phyloP scores from a whole-genome alignment of 2,888 invertebrate species.

The Melanargia galathea region DNA sequence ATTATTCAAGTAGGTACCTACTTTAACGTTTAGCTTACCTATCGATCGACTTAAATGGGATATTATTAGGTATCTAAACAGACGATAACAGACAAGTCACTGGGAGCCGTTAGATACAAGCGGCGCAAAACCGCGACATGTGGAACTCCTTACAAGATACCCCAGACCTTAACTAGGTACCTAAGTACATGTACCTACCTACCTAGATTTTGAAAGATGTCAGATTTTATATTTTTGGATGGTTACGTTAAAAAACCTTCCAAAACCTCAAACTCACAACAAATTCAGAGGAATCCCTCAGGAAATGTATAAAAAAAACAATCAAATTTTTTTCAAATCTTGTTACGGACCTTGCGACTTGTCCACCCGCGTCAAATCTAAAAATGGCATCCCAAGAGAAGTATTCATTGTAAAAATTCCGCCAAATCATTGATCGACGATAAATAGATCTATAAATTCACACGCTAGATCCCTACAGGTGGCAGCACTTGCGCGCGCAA shows the following conservation, averaged over 20 bases:
- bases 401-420: slow-evolving; percentile 61
- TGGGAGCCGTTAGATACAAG: too few relatives aligned
- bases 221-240: too few relatives aligned
- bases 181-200: too few relatives aligned
- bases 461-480: slow-evolving; percentile 66
- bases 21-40: too few relatives aligned
- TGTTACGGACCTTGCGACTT: slow-evolving; percentile 14
- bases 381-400: slow-evolving; percentile 60
- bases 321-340: background rate
- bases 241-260: background rate
- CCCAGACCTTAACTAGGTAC: too few relatives aligned
- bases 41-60: too few relatives aligned
- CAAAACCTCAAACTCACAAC: background rate
- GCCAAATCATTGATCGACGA: slow-evolving; percentile 75
- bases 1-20: too few relatives aligned
- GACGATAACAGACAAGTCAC: too few relatives aligned
- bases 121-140: too few relatives aligned
- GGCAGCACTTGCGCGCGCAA: slow-evolving; percentile 61
- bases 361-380: slow-evolving; percentile 56
- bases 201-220: too few relatives aligned
- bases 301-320: background rate
- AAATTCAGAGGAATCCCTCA: background rate
- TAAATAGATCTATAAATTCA: slow-evolving; percentile 62
- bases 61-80: too few relatives aligned
- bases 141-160: too few relatives aligned